These are phyloP conservation scores for Anhinga anhinga DNA, from an alignment of 2,113 vertebrate species.

Conservation along the genomic window DNA sequence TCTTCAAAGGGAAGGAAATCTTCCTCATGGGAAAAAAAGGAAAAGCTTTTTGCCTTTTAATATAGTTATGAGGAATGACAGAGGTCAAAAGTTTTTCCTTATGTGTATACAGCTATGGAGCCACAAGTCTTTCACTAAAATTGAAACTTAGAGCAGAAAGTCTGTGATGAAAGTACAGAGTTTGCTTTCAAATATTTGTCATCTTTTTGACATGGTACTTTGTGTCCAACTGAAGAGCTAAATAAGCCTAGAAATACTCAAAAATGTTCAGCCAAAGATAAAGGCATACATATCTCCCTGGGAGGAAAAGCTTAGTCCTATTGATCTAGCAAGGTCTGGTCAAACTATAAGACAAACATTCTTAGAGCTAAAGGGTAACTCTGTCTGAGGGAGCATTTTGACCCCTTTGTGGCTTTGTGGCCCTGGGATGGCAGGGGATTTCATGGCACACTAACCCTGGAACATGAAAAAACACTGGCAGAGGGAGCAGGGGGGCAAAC, in stretches of 20 bases:
- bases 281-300: not conserved
- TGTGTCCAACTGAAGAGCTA: not conserved
- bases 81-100: conserved; percentile 7
- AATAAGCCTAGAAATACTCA: conserved; percentile 1
- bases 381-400: not conserved
- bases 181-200: conserved; percentile 8
- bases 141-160: not conserved
- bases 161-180: not conserved
- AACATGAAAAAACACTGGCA: not conserved
- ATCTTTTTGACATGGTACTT: not conserved
- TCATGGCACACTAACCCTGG: not conserved
- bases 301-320: not conserved
- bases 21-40: not conserved
- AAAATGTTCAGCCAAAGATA: not conserved
- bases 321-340: not conserved
- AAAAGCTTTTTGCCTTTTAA: conserved; percentile 7
- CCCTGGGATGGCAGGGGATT: not conserved
- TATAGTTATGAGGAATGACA: not conserved
- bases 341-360: not conserved
- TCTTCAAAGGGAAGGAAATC: conserved; percentile 39
- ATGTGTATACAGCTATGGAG: not conserved
- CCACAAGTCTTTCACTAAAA: not conserved
- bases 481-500: not conserved
- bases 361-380: not conserved
- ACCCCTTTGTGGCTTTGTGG: not conserved